Evolutionary conservation across 2,888 invertebrate species (phyloP).

Genomic region (Cheilosia vernalis): DNA sequence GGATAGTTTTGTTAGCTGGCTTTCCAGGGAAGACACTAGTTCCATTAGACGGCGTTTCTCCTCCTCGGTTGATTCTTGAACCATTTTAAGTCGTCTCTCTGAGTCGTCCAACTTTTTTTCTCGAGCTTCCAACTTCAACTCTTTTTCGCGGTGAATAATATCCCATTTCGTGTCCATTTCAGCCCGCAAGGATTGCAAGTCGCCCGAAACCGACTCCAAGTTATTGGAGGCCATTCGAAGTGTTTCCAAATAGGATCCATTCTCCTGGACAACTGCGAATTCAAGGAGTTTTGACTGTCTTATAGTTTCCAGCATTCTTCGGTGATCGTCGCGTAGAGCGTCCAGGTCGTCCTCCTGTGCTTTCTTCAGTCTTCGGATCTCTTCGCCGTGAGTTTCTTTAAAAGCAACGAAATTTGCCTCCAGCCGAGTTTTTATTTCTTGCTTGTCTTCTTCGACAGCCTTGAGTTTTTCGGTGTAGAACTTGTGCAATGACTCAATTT

Average conservation of each 20-base stretch:
- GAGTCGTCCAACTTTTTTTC: slow-evolving; percentile 80
- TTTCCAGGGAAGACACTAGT: slow-evolving; percentile 81
- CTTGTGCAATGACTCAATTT: slow-evolving; percentile 78
- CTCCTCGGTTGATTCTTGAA: slow-evolving; percentile 79
- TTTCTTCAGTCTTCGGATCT: slow-evolving; percentile 79
- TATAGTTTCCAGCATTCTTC: slow-evolving; percentile 80
- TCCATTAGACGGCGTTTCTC: slow-evolving; percentile 82
- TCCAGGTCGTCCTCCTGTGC: slow-evolving; percentile 80
- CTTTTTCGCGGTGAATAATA: slow-evolving; percentile 78
- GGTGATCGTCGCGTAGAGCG: slow-evolving; percentile 78
- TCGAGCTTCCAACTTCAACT: slow-evolving; percentile 79
- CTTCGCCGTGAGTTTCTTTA: slow-evolving; percentile 80
- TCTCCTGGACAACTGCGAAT: slow-evolving; percentile 81
- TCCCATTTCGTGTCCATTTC: slow-evolving; percentile 80
- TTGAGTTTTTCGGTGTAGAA: slow-evolving; percentile 80
- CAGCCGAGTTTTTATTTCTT: slow-evolving; percentile 77
- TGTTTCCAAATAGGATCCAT: slow-evolving; percentile 81
- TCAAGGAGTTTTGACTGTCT: slow-evolving; percentile 82
- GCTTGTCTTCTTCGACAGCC: slow-evolving; percentile 77
- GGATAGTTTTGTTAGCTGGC: slow-evolving; percentile 80
- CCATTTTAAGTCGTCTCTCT: slow-evolving; percentile 79
- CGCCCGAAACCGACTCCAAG: slow-evolving; percentile 78
- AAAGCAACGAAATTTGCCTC: slow-evolving; percentile 78
- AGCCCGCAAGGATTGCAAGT: slow-evolving; percentile 79
- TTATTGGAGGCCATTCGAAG: slow-evolving; percentile 81